Evolutionary conservation across 2,888 invertebrate species (phyloP).

Genomic region (Hirtodrosophila trivittata): DNA sequence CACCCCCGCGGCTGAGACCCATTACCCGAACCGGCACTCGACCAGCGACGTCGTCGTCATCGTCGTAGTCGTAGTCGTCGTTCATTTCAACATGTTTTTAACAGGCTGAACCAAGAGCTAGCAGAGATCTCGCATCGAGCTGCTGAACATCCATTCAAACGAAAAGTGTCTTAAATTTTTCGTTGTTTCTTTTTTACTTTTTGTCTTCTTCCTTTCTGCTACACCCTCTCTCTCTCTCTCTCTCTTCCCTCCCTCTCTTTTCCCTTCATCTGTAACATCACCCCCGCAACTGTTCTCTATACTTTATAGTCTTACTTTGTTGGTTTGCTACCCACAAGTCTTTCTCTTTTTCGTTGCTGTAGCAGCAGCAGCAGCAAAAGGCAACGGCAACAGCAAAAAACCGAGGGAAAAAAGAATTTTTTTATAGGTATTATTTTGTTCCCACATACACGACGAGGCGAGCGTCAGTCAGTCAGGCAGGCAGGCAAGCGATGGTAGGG

Average conservation of each 20-base stretch:
- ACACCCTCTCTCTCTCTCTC: slow-evolving; percentile 16
- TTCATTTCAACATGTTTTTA: slow-evolving; percentile 77
- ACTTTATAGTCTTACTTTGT: slow-evolving; percentile 79
- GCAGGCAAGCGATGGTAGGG: slow-evolving; percentile 23
- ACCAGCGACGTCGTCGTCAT: slow-evolving; percentile 31
- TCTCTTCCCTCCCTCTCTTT: slow-evolving; percentile 5
- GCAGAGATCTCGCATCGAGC: slow-evolving; percentile 68
- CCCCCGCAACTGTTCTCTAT: slow-evolving; percentile 54
- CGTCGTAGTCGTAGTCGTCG: slow-evolving; percentile 41
- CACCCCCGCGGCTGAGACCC: slow-evolving; percentile 69
- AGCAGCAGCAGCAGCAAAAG: slow-evolving; percentile 48
- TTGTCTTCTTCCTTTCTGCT: slow-evolving; percentile 35
- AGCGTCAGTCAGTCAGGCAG: slow-evolving; percentile 66
- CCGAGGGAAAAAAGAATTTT: slow-evolving; percentile 53
- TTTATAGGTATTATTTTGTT: slow-evolving; percentile 78
- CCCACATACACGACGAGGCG: slow-evolving; percentile 79
- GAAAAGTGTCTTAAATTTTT: slow-evolving; percentile 78
- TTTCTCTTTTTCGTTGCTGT: slow-evolving; percentile 79
- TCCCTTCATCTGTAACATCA: slow-evolving; percentile 16
- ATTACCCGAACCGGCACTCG: slow-evolving; percentile 62
- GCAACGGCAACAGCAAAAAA: slow-evolving; percentile 46
- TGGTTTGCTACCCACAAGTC: slow-evolving; percentile 82
- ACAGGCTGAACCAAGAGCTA: slow-evolving; percentile 54
- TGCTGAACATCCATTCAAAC: slow-evolving; percentile 56
- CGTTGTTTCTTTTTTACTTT: slow-evolving; percentile 39